Evolutionary conservation across 2,113 vertebrate species (phyloP).

Genomic region (Accipiter virgatus): DNA sequence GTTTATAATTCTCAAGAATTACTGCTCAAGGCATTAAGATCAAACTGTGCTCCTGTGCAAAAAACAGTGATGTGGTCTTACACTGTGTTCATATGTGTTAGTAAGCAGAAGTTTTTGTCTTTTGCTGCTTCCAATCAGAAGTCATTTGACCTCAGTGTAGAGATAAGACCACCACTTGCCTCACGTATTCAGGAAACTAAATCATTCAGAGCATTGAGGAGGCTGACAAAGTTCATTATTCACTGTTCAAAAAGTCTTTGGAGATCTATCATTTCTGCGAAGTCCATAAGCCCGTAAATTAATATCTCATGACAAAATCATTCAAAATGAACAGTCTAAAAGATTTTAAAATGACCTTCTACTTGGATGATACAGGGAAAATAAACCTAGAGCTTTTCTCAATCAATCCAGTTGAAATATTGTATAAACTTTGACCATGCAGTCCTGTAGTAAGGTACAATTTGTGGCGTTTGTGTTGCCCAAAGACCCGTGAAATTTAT

Average conservation of each 20-base stretch:
- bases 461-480: background rate
- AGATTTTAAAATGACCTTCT: slow-evolving; percentile 47
- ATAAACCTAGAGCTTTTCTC: background rate
- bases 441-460: too few relatives aligned
- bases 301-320: slow-evolving; percentile 55
- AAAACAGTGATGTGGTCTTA: background rate
- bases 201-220: background rate
- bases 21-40: background rate
- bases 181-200: background rate
- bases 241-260: slow-evolving; percentile 14
- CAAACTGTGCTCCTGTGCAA: background rate
- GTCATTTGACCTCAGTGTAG: background rate
- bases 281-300: slow-evolving; percentile 36
- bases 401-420: background rate
- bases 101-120: background rate
- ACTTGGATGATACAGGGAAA: background rate
- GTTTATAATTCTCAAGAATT: background rate
- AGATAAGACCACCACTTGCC: background rate
- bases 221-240: slow-evolving; percentile 53
- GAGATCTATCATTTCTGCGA: slow-evolving; percentile 27
- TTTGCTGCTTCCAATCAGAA: background rate
- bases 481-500: fast-evolving
- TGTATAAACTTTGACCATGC: background rate
- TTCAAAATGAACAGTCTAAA: slow-evolving; percentile 38
- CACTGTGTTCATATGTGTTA: background rate